phyloP scores from a whole-genome alignment of 2,113 vertebrate species.

The Osmerus eperlanus region DNA sequence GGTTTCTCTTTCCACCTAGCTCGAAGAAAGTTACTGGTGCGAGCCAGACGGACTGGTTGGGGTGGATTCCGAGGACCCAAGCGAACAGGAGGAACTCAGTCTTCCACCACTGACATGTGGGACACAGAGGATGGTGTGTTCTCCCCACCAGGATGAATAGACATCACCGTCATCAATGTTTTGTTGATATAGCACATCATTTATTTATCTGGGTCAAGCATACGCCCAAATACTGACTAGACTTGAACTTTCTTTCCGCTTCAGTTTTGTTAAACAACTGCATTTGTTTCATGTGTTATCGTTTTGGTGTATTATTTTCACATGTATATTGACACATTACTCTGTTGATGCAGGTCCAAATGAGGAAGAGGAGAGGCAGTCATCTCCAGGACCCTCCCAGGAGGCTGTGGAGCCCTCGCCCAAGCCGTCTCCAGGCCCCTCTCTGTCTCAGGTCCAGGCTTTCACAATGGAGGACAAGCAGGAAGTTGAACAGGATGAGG shows the following conservation, averaged over 20 bases:
- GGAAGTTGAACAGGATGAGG: constrained; percentile 40
- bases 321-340: not conserved
- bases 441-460: constrained; percentile 44
- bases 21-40: constrained; percentile 67
- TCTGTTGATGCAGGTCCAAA: constrained; percentile 55
- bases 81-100: constrained; percentile 68
- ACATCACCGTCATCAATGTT: not conserved
- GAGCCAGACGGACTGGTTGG: constrained; percentile 66
- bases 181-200: not conserved
- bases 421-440: constrained; percentile 46
- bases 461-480: constrained; percentile 36
- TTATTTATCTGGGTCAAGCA: no score
- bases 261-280: no score
- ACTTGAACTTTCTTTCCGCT: no score
- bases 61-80: constrained; percentile 62
- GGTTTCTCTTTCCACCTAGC: constrained; percentile 45
- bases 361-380: constrained; percentile 73
- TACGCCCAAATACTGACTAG: no score
- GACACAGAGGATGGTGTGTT: constrained; percentile 81
- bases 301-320: not conserved
- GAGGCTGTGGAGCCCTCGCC: constrained; percentile 73
- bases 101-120: constrained; percentile 79
- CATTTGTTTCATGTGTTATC: not conserved
- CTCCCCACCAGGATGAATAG: not conserved
- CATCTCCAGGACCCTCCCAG: constrained; percentile 63